Base-by-base conservation (phyloP, 1,140 invertebrate species). In the Trichomalopsis sarcophagae region DNA sequence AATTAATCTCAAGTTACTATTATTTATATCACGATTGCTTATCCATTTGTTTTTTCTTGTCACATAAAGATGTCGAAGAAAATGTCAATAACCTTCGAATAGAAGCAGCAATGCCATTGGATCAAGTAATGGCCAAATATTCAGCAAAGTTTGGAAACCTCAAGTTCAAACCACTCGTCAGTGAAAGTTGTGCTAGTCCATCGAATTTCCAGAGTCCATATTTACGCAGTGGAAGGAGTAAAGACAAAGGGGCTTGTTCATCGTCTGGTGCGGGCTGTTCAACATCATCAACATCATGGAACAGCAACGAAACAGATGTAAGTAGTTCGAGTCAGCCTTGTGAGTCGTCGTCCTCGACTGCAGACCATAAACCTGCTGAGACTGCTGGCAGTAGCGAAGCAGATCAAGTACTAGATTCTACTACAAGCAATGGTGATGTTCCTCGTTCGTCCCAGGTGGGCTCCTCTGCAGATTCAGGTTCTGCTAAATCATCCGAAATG, bases 51-150 rank as follows among this genome's bases (percentile, higher is more conserved):
- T 62, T n/a, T 73, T 62, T 76, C 17, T 36, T 79, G 11, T 69
- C 14, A 40, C 82, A 47, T 76, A 73, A 81, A 89, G 94, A 89
- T 84, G 50, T 84, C 74, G 94, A 95, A 87, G 96, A 97, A 89
- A 96, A 96, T 93, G 94, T 97, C 27, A 94, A 94, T 85, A 94
- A 96, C 91, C 92, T 98, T 68, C 95, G 95, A 89, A 95, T 97
- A 93, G 97, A 98, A 91, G 97, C 97, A 21, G 93, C 94, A 73
- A 97, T 98, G 95, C 97, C 97, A 36, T 92, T 98, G 71, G 96
- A 97, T 85, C 94, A 96, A 89, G 93, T 97, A 5, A 95, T 97
- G 86, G 94, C 95, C 23, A 95, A 95, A 87, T 97, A 96, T 89
- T 88, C 88, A 23, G 82, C 89, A 40, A 88, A 89, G 30, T 66